phyloP scores from a whole-genome alignment of 2,113 vertebrate species.

The Galbula dea region DNA sequence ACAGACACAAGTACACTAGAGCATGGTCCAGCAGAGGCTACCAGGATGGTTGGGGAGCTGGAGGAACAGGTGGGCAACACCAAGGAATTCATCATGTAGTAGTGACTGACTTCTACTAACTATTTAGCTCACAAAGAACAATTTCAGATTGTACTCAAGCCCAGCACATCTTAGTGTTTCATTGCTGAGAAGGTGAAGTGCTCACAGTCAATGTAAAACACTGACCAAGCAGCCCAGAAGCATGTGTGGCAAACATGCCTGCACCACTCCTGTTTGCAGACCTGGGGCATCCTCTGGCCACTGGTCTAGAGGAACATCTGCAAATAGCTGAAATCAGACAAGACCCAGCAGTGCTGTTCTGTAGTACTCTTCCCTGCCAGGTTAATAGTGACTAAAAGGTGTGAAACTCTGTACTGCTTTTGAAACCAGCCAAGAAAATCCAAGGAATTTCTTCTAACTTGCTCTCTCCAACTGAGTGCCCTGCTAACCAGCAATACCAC shows the following conservation, averaged over 20 bases:
- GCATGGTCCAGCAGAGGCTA: background rate
- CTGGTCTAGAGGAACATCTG: background rate
- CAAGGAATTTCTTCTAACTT: background rate
- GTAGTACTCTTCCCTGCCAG: background rate
- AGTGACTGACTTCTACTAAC: background rate
- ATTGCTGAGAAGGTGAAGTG: background rate
- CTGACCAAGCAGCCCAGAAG: background rate
- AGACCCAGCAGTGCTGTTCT: background rate
- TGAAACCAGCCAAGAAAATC: background rate
- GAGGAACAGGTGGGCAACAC: background rate
- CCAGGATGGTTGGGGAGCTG: background rate
- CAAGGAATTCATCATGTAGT: background rate
- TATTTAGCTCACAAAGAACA: background rate
- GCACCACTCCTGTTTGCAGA: background rate
- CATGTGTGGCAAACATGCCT: rapidly evolving
- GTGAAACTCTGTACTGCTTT: background rate
- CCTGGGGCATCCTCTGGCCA: background rate
- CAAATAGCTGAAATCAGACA: background rate
- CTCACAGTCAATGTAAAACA: background rate
- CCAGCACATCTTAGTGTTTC: background rate
- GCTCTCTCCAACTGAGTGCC: background rate
- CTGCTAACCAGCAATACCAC: background rate
- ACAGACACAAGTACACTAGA: background rate
- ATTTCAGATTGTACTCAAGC: background rate
- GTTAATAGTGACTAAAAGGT: background rate